Conservation (phyloP, 2,888 invertebrate genomes). For the Cephus runcator region DNA sequence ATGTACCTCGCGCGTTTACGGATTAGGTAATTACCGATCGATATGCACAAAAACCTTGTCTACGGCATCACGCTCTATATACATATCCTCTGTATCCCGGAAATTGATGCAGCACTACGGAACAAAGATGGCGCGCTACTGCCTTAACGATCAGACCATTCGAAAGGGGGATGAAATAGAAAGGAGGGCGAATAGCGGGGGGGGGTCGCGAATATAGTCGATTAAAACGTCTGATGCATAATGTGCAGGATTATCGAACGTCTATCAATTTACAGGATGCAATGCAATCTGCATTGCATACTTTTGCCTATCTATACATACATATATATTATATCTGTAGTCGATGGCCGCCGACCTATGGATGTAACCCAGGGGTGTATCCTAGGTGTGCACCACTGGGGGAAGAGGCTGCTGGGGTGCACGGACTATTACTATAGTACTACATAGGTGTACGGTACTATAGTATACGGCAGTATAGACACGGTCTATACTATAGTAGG, state of each 20-base stretch:
- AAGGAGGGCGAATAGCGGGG: neutral
- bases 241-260: conserved; percentile 1
- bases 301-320: neutral
- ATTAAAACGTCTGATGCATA: conserved; percentile 2
- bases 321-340: neutral
- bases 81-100: neutral
- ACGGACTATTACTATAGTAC: neutral
- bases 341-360: neutral
- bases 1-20: neutral
- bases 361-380: neutral
- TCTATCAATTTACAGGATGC: neutral
- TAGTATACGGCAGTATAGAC: neutral
- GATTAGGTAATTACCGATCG: neutral
- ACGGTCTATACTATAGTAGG: neutral
- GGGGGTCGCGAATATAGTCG: neutral
- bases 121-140: neutral
- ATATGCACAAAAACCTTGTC: neutral
- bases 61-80: neutral
- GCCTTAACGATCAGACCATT: neutral
- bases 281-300: neutral
- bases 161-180: neutral
- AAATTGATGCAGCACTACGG: neutral
- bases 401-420: neutral
- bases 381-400: neutral
- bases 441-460: neutral